Evolutionary conservation across 2,797 vertebrate species (phyloP).

Genomic region (Pygocentrus nattereri): DNA sequence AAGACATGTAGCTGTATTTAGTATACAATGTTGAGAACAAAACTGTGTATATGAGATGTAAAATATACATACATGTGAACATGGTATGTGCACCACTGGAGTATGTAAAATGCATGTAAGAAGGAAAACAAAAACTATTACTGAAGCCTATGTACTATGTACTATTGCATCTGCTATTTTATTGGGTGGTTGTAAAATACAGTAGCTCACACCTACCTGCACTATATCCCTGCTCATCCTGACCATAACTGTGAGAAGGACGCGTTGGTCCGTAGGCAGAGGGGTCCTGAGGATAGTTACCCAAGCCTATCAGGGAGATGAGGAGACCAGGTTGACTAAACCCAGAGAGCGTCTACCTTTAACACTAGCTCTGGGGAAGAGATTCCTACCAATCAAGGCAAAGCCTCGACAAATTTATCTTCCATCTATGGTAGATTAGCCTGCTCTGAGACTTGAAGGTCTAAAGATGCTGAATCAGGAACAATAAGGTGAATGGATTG

Average conservation of each 20-base stretch:
- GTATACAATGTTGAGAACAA: constrained; percentile 65
- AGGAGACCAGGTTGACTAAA: constrained; percentile 91
- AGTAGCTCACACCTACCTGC: constrained; percentile 87
- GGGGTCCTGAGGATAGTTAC: constrained; percentile 91
- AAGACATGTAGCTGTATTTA: constrained; percentile 66
- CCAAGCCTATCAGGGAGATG: constrained; percentile 89
- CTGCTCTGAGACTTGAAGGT: constrained; percentile 62
- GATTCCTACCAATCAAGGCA: constrained; percentile 26
- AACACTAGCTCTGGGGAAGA: constrained; percentile 59
- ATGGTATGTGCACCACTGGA: constrained; percentile 52
- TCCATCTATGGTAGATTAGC: constrained; percentile 25
- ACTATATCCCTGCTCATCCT: constrained; percentile 92
- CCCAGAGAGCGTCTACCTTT: constrained; percentile 78
- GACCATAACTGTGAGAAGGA: constrained; percentile 92
- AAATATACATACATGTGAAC: constrained; percentile 74
- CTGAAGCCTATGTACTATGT: constrained; percentile 60
- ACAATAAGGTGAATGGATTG: constrained; percentile 57
- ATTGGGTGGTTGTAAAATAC: constrained; percentile 81
- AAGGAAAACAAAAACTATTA: constrained; percentile 50
- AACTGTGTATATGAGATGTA: constrained; percentile 75
- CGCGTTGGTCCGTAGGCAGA: constrained; percentile 90
- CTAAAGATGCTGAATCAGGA: constrained; percentile 59
- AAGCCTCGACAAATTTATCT: constrained; percentile 24
- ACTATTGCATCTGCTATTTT: constrained; percentile 72
- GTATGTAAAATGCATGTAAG: constrained; percentile 58